These are phyloP conservation scores for Philereme transversata DNA, from an alignment of 2,888 invertebrate species.

Conservation along the genomic window DNA sequence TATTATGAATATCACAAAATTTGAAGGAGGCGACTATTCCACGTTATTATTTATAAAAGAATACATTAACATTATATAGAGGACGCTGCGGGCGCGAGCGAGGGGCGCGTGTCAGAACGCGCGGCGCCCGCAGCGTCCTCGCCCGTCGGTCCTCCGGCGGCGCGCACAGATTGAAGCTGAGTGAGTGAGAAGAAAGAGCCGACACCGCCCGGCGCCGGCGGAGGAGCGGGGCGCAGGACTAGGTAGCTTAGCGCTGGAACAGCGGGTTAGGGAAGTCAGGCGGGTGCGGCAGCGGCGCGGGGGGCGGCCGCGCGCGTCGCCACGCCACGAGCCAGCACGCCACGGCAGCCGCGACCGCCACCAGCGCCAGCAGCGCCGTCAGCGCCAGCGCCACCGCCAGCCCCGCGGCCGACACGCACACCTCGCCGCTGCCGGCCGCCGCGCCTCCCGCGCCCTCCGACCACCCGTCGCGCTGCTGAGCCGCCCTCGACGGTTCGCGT, in stretches of 20 bases:
- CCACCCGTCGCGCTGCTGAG: slow-evolving; percentile 90
- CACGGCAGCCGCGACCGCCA: slow-evolving; percentile 96
- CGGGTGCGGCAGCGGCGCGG: slow-evolving; percentile 96
- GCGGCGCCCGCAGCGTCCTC: slow-evolving; percentile 74
- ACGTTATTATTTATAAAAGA: slow-evolving; percentile 63
- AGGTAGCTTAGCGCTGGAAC: slow-evolving; percentile 85
- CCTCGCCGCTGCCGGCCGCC: slow-evolving; percentile 86
- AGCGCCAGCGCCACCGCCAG: slow-evolving; percentile 96
- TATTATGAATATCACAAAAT: slow-evolving; percentile 82
- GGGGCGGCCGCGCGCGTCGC: slow-evolving; percentile 92
- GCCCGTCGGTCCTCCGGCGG: slow-evolving; percentile 81
- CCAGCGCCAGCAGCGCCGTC: slow-evolving; percentile 94
- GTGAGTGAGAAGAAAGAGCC: slow-evolving; percentile 74
- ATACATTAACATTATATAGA: slow-evolving; percentile 58
- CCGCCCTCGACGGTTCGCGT: slow-evolving; percentile 89
- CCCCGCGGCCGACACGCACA: slow-evolving; percentile 97
- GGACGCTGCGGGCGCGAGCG: slow-evolving; percentile 75
- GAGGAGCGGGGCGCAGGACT: slow-evolving; percentile 78
- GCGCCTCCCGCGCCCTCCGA: slow-evolving; percentile 86
- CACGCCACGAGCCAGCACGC: slow-evolving; percentile 98
- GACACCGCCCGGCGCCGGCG: slow-evolving; percentile 82
- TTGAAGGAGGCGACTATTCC: slow-evolving; percentile 78
- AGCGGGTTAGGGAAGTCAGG: slow-evolving; percentile 97
- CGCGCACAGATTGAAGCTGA: slow-evolving; percentile 73
- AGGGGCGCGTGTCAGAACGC: slow-evolving; percentile 50